These are phyloP conservation scores for Dendrolimus pini DNA, from an alignment of 2,888 invertebrate genomes.

Conservation along the genomic window DNA sequence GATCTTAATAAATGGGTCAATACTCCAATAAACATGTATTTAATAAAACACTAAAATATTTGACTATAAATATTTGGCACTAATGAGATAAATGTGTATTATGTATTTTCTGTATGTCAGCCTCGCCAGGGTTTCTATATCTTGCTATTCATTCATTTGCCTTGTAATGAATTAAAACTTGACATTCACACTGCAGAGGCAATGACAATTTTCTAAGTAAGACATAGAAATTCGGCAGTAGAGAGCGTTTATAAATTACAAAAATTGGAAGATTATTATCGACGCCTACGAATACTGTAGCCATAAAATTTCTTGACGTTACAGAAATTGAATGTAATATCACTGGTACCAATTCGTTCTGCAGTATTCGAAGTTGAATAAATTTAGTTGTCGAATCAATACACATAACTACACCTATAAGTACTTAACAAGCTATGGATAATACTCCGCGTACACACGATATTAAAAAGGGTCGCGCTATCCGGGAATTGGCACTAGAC, in stretches of 20 bases:
- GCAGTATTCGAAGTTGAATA: slow-evolving; percentile 4
- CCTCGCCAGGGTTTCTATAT: too few species aligned
- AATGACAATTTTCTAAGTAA: too few species aligned
- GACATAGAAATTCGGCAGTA: too few species aligned
- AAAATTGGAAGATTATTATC: too few species aligned
- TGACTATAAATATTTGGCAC: slow-evolving; percentile 46
- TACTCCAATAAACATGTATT: slow-evolving; percentile 8
- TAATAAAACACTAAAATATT: slow-evolving; percentile 18
- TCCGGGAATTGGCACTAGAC: slow-evolving; percentile 58
- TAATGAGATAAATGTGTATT: slow-evolving; percentile 24
- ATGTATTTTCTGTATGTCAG: slow-evolving; percentile 29
- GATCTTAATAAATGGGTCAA: not conserved
- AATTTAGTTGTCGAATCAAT: slow-evolving; percentile 25
- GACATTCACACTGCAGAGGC: too few species aligned
- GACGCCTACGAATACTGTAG: too few species aligned
- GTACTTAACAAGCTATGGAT: slow-evolving; percentile 53
- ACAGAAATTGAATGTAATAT: too few species aligned
- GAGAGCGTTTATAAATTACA: too few species aligned
- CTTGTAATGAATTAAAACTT: too few species aligned
- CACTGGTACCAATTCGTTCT: too few species aligned
- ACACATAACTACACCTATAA: slow-evolving; percentile 51
- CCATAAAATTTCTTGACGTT: too few species aligned
- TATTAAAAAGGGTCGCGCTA: slow-evolving; percentile 49
- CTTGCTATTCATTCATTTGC: too few species aligned
- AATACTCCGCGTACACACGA: slow-evolving; percentile 45